Conservation (phyloP, 2,888 invertebrate genomes). For the Apamea epomidion region DNA sequence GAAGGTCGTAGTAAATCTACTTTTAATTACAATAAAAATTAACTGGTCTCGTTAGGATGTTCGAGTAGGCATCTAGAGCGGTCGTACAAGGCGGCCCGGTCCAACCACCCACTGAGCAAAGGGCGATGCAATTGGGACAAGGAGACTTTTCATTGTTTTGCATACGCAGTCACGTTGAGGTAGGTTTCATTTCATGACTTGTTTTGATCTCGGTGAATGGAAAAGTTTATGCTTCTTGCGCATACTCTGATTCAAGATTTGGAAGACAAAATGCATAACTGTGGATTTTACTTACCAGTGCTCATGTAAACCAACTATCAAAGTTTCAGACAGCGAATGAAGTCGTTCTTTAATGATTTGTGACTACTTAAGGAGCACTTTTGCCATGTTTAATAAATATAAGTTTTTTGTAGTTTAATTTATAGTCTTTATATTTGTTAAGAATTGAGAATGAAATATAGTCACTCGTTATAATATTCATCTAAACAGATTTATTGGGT, state of each 20-base stretch:
- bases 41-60: conserved; percentile 59
- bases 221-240: background rate
- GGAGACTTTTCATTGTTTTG: conserved; percentile 74
- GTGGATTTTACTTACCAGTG: background rate
- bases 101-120: conserved; percentile 65
- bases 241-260: background rate
- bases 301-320: background rate
- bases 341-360: background rate
- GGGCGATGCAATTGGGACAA: conserved; percentile 76
- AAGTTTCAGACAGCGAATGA: background rate
- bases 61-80: conserved; percentile 56
- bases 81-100: conserved; percentile 65
- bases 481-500: conserved; percentile 26
- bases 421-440: background rate
- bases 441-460: conserved; percentile 16
- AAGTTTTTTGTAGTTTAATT: background rate
- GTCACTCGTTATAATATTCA: background rate
- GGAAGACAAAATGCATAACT: background rate
- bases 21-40: conserved; percentile 55
- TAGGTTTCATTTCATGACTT: conserved; percentile 39
- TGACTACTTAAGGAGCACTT: background rate
- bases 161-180: conserved; percentile 57
- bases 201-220: conserved; percentile 15
- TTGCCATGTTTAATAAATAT: background rate
- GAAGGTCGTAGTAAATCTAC: conserved; percentile 28